A percentile compares a stretch with the other conserved stretches of the same genome.
These are phyloP conservation scores for Idaea dimidiata DNA, from an alignment of 2,888 invertebrate species.

Conservation along the genomic window DNA sequence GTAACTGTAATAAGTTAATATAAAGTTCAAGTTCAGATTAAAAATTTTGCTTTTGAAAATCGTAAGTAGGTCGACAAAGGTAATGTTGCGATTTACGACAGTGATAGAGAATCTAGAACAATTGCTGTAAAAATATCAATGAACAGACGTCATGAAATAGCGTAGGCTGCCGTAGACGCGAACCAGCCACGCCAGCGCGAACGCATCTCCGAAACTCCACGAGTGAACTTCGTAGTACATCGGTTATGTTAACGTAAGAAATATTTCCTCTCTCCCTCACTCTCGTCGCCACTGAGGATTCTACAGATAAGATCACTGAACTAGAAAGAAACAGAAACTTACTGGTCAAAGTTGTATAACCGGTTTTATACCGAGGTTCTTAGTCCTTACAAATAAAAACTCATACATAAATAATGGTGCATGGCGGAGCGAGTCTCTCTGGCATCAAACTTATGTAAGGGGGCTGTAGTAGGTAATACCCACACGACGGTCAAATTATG, in stretches of 20 bases:
- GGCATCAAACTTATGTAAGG: conserved; percentile 53
- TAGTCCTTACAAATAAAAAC: conserved; percentile 66
- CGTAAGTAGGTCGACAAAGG: background rate
- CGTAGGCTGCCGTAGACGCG: conserved; percentile 38
- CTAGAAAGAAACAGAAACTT: conserved; percentile 72
- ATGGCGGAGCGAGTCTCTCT: conserved; percentile 47
- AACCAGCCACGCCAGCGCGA: conserved; percentile 46
- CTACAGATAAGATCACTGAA: conserved; percentile 71
- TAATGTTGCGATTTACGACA: background rate
- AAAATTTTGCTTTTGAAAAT: background rate
- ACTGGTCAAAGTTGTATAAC: conserved; percentile 56
- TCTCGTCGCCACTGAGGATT: conserved; percentile 44
- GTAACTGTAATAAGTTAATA: background rate
- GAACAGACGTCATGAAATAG: conserved; percentile 59
- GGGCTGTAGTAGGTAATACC: conserved; percentile 37
- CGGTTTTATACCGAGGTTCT: conserved; percentile 66
- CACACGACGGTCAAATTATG: conserved; percentile 34
- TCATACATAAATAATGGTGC: conserved; percentile 69
- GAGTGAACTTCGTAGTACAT: conserved; percentile 43
- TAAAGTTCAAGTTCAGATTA: conserved; percentile 2
- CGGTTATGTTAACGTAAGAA: conserved; percentile 39
- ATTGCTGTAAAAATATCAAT: conserved; percentile 59
- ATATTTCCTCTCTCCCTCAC: conserved; percentile 46
- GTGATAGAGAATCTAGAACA: conserved; percentile 20
- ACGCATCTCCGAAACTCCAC: conserved; percentile 53